Conservation (phyloP, 2,797 vertebrate genomes). For the Scolopax rusticola region DNA sequence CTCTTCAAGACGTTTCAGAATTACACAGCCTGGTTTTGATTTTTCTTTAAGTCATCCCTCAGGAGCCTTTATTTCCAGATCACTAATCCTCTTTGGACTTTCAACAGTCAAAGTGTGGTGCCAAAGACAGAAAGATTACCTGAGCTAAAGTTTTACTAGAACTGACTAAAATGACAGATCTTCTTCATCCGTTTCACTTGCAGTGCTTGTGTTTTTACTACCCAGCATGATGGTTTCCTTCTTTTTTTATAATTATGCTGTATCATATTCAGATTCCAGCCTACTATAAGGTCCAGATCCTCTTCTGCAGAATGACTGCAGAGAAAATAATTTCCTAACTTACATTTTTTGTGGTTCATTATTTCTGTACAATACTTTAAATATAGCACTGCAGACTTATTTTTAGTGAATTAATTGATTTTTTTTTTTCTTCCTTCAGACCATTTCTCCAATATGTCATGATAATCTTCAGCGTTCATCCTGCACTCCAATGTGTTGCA, state of each 20-base stretch:
- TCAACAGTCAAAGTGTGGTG: not conserved
- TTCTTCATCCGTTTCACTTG: not conserved
- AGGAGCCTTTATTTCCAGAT: not conserved
- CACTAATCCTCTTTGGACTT: not conserved
- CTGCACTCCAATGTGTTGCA: not conserved
- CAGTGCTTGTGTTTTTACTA: not conserved
- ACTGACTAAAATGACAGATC: not conserved
- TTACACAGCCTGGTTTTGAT: not conserved
- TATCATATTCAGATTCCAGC: not conserved
- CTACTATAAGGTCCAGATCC: not conserved
- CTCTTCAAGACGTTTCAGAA: not conserved
- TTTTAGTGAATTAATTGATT: constrained; percentile 18
- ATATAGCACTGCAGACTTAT: not conserved
- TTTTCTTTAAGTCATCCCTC: not conserved
- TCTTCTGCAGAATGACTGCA: not conserved
- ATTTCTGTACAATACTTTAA: constrained; percentile 16
- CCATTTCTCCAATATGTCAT: constrained; percentile 34
- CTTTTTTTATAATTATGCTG: not conserved
- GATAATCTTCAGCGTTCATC: constrained; percentile 39
- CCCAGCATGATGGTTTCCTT: not conserved
- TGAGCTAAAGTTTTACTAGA: not conserved
- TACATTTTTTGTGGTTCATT: not conserved
- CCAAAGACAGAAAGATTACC: not conserved
- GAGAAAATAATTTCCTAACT: constrained; percentile 19
- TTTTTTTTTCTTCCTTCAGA: not conserved